Evolutionary conservation across 2,797 vertebrate genomes (phyloP).

Genomic region (Psittacula echo): DNA sequence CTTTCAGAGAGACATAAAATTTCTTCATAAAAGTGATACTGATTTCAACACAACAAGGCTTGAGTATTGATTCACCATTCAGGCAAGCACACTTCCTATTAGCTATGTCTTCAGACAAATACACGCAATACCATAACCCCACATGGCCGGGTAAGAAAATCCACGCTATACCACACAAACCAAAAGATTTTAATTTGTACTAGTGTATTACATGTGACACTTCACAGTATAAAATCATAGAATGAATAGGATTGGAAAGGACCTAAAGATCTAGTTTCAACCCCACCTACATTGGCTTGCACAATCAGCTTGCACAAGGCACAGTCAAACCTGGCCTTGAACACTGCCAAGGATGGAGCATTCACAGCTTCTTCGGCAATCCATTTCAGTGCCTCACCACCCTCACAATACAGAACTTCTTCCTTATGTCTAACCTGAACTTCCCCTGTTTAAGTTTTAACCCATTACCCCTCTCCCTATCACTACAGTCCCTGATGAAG

Average conservation of each 20-base stretch:
- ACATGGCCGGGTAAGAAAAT: neutral
- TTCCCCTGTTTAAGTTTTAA: neutral
- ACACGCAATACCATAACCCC: neutral
- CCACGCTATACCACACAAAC: neutral
- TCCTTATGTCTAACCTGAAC: neutral
- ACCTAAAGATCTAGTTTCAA: too few relatives aligned
- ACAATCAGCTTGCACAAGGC: neutral
- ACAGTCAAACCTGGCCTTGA: neutral
- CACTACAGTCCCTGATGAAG: neutral
- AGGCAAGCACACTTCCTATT: neutral
- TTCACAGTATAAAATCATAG: neutral
- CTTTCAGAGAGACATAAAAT: neutral
- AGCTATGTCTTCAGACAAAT: neutral
- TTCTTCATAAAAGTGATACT: neutral
- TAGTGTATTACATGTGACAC: rapidly evolving
- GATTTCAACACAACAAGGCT: neutral
- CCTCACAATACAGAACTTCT: neutral
- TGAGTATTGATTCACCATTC: neutral
- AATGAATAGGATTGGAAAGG: too few relatives aligned
- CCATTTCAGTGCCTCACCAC: neutral
- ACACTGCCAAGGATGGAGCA: too few relatives aligned
- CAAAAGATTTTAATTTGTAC: rapidly evolving
- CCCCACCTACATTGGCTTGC: too few relatives aligned
- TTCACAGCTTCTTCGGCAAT: neutral
- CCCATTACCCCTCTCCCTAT: neutral